Percentiles rank a stretch among this genome's conserved stretches.
Conservation (phyloP, 2,797 vertebrate species). For the Euphonia xanthogaster region DNA sequence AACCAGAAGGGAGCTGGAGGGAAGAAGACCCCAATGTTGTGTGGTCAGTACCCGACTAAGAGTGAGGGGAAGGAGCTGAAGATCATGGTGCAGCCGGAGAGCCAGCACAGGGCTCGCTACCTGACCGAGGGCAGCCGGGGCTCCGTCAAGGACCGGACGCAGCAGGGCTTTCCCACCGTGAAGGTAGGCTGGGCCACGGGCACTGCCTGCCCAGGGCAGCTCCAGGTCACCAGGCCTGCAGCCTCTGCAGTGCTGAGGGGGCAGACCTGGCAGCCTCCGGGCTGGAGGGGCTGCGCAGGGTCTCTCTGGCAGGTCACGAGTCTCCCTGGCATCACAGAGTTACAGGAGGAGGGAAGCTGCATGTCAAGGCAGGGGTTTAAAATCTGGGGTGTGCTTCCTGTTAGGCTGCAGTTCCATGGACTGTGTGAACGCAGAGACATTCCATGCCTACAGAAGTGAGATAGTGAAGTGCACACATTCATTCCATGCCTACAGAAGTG, state of each 20-base stretch:
- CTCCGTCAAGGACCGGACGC: slow-evolving; percentile 95
- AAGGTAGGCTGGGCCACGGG: slow-evolving; percentile 80
- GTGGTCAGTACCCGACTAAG: slow-evolving; percentile 90
- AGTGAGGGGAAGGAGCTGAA: slow-evolving; percentile 95
- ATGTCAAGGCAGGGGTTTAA: rapidly evolving
- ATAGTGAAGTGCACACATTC: not conserved
- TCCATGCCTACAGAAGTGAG: not conserved
- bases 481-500: rapidly evolving
- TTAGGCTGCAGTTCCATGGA: not conserved
- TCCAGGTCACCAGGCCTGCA: rapidly evolving
- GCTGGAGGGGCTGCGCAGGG: not conserved
- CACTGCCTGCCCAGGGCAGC: not conserved
- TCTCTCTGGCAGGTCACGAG: not conserved
- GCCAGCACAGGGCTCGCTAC: slow-evolving; percentile 95
- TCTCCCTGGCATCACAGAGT: not conserved
- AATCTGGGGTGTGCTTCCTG: not conserved
- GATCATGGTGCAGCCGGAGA: slow-evolving; percentile 95
- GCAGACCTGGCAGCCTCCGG: not conserved
- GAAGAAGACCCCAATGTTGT: slow-evolving; percentile 88
- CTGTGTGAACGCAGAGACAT: not conserved
- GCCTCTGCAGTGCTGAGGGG: not conserved
- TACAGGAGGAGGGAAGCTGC: not conserved
- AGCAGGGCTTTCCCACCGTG: slow-evolving; percentile 95
- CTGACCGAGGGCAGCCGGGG: slow-evolving; percentile 97
- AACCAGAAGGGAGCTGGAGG: slow-evolving; percentile 78